Percentiles rank a stretch among this genome's conserved stretches.
Evolutionary conservation across 2,888 invertebrate species (phyloP).

Genomic region (Sipha maydis): DNA sequence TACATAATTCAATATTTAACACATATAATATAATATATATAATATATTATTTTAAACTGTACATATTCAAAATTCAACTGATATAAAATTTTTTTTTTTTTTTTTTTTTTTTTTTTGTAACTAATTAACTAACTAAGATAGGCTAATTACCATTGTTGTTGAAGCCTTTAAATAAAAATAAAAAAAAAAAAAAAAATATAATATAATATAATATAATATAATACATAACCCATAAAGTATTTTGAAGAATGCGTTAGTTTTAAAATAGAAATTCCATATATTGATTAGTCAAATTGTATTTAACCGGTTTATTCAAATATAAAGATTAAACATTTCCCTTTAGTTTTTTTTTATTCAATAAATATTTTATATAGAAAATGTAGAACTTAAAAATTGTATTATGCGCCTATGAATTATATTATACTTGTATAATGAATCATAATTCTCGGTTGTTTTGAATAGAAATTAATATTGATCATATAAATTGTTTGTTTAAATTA

Average conservation of each 20-base stretch:
- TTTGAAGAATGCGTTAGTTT: slow-evolving; percentile 32
- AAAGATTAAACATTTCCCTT: slow-evolving; percentile 37
- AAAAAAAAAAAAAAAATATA: no score
- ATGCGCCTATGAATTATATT: not conserved
- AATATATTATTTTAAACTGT: no score
- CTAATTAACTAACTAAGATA: no score
- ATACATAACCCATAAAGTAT: slow-evolving; percentile 31
- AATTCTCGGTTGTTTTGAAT: not conserved
- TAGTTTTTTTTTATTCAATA: slow-evolving; percentile 11
- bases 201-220: not conserved
- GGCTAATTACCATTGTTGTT: no score
- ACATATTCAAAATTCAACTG: no score
- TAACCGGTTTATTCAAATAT: slow-evolving; percentile 30
- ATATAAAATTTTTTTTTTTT: no score
- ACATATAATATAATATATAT: not conserved
- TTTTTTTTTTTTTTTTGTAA: no score
- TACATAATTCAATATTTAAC: not conserved
- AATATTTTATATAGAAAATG: slow-evolving; percentile 7
- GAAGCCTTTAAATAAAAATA: no score
- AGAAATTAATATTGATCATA: not conserved
- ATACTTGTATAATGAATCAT: not conserved
- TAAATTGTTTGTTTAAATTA: not conserved
- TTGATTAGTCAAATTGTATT: slow-evolving; percentile 36
- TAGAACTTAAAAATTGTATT: not conserved
- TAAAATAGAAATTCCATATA: slow-evolving; percentile 27